Evolutionary conservation across 2,888 invertebrate genomes (phyloP), one percentile per base, ranked within the genome.

Genomic region (Empis stercorea): DNA sequence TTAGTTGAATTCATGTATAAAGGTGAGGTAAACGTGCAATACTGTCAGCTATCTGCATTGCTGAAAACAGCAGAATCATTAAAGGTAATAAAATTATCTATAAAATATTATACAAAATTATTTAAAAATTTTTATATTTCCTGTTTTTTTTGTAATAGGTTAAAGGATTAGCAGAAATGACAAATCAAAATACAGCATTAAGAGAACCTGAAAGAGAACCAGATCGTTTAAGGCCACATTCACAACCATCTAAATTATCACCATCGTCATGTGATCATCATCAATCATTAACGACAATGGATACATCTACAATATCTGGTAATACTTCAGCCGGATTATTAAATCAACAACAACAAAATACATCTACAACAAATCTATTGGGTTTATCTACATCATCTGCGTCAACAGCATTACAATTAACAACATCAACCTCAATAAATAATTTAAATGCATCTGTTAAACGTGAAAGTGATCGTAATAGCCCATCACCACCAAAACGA

Each of bases 1-100:
- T 81, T 92, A 67, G 84, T 92, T 70, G 89, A 91, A 79, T 92
- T 91, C 81, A 92, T 92, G 91, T 92, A 92, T 79, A 87, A 88
- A 73, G 91, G 91, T 65, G 91, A 92, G 74, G 91, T 92, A 62
- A 89, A 89, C 83, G 88, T 92, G 66, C 87, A 89, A 75, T 88
- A 88, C 73, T 88, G 88, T 76, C 87, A 88, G 75, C 78, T 91
- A 68, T 87, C 87, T 68, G 86, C 88, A 61, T 79, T 91, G 63
- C 80, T 91, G 60, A 88, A 87, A 74, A 91, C 89, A 65, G 91
- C 91, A 63, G 89, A 91, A 74, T 89, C 88, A 71, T 81, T 91
- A 56, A 88, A 91, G 76, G 89, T 78, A 49, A 55, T 57, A 53
- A 6, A 13, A 34, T 36, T 17, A 16, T n/a, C n/a, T n/a, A 23